Evolutionary conservation across 2,888 invertebrate species (phyloP).

Genomic region (Agonum fuliginosum): DNA sequence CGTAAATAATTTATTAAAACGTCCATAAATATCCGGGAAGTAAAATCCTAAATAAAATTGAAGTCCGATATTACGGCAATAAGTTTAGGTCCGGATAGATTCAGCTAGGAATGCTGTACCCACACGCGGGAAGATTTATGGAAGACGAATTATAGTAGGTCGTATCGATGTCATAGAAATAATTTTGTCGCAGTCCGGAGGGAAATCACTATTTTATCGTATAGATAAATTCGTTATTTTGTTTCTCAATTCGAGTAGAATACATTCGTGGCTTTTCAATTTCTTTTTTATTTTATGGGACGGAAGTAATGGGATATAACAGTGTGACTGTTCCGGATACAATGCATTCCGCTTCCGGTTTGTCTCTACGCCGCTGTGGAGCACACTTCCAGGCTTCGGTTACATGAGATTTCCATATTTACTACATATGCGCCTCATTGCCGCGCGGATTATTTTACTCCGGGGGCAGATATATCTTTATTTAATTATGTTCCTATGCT

Average conservation of each 20-base stretch:
- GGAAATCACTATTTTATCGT: constrained; percentile 59
- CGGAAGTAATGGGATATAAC: constrained; percentile 58
- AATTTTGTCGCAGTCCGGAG: constrained; percentile 51
- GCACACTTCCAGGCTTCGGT: constrained; percentile 35
- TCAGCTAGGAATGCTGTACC: background rate
- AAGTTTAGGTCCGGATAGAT: constrained; percentile 2
- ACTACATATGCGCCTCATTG: background rate
- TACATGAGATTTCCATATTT: constrained; percentile 46
- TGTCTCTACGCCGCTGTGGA: constrained; percentile 46
- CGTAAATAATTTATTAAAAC: no score
- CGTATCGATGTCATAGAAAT: constrained; percentile 53
- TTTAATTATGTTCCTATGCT: background rate
- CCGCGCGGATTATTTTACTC: background rate
- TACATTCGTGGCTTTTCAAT: constrained; percentile 57
- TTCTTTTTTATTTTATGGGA: constrained; percentile 58
- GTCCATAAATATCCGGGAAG: background rate
- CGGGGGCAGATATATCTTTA: background rate
- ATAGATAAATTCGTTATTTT: constrained; percentile 59
- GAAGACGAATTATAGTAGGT: background rate
- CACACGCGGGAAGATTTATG: constrained; percentile 3
- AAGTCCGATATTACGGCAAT: background rate
- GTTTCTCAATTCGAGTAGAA: constrained; percentile 57
- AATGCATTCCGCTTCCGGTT: constrained; percentile 52
- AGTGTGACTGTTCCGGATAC: constrained; percentile 40
- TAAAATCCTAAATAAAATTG: background rate